phyloP scores from a whole-genome alignment of 2,797 vertebrate species.

The Todus mexicanus region DNA sequence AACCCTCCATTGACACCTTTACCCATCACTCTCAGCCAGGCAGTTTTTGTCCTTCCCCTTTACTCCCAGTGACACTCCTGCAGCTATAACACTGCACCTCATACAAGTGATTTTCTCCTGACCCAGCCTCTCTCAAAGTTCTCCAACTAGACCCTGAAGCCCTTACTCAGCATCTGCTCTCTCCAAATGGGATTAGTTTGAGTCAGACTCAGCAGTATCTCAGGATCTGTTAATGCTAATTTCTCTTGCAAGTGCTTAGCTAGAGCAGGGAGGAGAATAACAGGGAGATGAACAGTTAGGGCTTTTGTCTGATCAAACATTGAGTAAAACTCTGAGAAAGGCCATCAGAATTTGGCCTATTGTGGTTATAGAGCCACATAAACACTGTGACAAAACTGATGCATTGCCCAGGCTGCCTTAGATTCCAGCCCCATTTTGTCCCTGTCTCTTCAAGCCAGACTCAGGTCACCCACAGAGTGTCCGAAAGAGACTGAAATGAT shows the following conservation, averaged over 20 bases:
- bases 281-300: background rate
- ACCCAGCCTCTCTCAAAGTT: background rate
- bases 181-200: background rate
- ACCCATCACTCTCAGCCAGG: background rate
- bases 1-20: background rate
- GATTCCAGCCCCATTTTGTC: background rate
- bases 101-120: background rate
- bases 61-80: background rate
- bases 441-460: background rate
- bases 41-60: background rate
- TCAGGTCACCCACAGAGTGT: rapidly evolving
- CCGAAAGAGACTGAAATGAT: background rate
- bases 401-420: background rate
- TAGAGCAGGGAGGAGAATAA: background rate
- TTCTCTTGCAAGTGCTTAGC: background rate
- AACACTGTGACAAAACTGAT: background rate
- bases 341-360: background rate
- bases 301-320: background rate
- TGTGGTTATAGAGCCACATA: background rate
- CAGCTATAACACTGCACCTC: background rate
- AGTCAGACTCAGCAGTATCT: background rate
- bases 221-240: background rate
- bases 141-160: background rate
- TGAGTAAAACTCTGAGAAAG: background rate
- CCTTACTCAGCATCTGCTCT: conserved; percentile 6